These are phyloP conservation scores for Vanacampus margaritifer DNA, from an alignment of 2,113 vertebrate genomes.

Conservation along the genomic window DNA sequence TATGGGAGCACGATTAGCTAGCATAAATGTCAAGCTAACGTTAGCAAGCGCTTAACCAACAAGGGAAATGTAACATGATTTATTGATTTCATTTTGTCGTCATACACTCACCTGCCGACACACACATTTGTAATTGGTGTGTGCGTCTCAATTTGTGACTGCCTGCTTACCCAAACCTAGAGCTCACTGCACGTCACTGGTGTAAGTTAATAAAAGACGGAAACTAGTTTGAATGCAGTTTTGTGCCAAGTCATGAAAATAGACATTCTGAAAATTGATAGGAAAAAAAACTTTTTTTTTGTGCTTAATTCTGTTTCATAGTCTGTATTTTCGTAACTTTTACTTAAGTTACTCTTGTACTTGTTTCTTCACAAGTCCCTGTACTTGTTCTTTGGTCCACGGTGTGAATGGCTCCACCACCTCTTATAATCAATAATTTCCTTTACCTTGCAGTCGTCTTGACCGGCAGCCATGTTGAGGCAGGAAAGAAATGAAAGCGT, in stretches of 20 bases:
- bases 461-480: constrained; percentile 3
- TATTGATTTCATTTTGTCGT: background rate
- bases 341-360: background rate
- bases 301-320: background rate
- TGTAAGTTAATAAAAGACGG: background rate
- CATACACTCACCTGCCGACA: too few species aligned
- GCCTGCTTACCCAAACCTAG: too few species aligned
- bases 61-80: too few species aligned
- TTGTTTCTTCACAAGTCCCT: too few species aligned
- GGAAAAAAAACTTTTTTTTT: too few species aligned
- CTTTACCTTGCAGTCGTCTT: constrained; percentile 32
- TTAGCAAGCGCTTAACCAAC: too few species aligned
- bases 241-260: background rate
- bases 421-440: background rate
- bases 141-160: too few species aligned
- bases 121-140: too few species aligned
- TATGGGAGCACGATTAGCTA: background rate
- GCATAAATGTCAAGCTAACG: background rate
- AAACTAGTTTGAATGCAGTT: background rate
- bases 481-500: background rate
- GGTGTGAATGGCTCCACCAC: too few species aligned
- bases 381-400: background rate
- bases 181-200: too few species aligned
- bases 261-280: background rate
- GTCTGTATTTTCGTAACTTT: background rate